Evolutionary conservation across 2,888 invertebrate genomes (phyloP), one percentile per base, ranked within the genome.

Genomic region (Prenolepis imparis): DNA sequence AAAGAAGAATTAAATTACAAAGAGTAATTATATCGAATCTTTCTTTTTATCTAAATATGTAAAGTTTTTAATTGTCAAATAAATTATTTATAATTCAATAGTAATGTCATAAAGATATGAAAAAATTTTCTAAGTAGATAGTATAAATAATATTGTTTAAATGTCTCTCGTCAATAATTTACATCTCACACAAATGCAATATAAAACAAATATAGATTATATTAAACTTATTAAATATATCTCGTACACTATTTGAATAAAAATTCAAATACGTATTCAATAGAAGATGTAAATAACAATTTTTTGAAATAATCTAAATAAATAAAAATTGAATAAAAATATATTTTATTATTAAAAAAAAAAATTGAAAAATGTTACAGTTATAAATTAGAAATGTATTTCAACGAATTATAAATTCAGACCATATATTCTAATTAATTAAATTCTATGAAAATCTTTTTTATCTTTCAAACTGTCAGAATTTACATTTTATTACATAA

Each of bases 181-280:
- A 24, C 9, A 4, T 70, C 1, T 24, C 15, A 52, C 36, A 41
- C 11, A 15, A 18, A 59, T 24, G 6, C 28, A 32, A 32, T 32
- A 32, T 32, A 4, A 18, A 5, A 28, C 15, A 39, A 28, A n/a
- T 15, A 28, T 12, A 57, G 8, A 12, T 15, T 61, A 32, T 32
- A 61, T 0, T 18, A 72, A 72, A 64, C 39, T 64, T 64, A 18
- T 61, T 44, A 59, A n/a, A n/a, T 3, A 61, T 61, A 73, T 73
- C 28, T 61, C 18, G 9, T 24, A 41, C 28, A 18, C 2, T 28
- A 3, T 3, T 15, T 15, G 11, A 61, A 61, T 59, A 28, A 61
- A 74, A 61, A 61, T 32, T 44, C 32, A 21, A 39, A 32, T 44
- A 28, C 18, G 41, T n/a, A 61, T 21, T 36, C 21, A 3, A 55